These are phyloP conservation scores for Nymphalis polychloros DNA, from an alignment of 2,888 invertebrate genomes.

Conservation along the genomic window DNA sequence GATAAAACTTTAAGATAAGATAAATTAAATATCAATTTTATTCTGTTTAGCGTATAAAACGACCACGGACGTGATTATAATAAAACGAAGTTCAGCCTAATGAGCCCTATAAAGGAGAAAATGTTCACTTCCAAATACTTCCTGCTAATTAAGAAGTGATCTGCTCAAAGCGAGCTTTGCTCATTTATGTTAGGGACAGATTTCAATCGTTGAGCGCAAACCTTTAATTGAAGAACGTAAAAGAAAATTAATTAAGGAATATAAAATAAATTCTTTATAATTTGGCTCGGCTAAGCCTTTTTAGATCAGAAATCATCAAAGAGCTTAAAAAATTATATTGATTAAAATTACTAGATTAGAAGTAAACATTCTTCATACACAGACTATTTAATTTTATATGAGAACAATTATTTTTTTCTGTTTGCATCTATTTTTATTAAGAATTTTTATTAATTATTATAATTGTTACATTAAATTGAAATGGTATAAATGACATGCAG, in stretches of 20 bases:
- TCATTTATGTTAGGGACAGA: conserved; percentile 16
- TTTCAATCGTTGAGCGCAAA: conserved; percentile 7
- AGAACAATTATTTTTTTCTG: no score
- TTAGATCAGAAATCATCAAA: background rate
- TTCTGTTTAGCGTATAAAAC: background rate
- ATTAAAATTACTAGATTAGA: no score
- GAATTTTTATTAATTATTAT: no score
- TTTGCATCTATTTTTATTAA: no score
- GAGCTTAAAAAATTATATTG: no score
- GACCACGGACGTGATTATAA: conserved; percentile 16
- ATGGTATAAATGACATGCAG: no score
- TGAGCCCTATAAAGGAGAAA: conserved; percentile 14
- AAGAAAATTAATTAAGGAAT: background rate
- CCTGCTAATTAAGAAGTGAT: conserved; percentile 23
- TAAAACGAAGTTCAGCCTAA: conserved; percentile 17
- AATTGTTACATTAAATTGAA: no score
- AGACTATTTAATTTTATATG: no score
- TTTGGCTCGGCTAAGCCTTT: background rate
- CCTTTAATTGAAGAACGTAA: background rate
- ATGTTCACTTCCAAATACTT: conserved; percentile 12
- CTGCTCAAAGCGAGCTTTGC: conserved; percentile 15
- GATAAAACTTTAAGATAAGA: no score
- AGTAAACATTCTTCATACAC: no score
- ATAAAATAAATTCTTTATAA: background rate
- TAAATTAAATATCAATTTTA: no score